Evolutionary conservation across 92 coral and sea anemone genomes (phyloP), one percentile per base, ranked within the genome.

Genomic region (Porites evermanni): DNA sequence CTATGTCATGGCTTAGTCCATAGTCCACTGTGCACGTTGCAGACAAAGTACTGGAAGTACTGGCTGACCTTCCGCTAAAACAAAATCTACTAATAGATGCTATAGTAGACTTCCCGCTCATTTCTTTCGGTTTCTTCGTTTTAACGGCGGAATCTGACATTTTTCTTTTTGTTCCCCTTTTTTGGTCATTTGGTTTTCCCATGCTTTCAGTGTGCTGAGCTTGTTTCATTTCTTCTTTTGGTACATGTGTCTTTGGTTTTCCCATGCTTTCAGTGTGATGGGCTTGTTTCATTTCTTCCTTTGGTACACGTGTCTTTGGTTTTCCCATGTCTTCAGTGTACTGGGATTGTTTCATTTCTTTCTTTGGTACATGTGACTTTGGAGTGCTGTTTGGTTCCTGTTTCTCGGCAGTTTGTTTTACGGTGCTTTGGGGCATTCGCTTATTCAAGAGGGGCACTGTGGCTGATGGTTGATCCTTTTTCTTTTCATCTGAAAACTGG

Each of bases 401-500:
- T 29, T 29, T 29, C 32, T 29, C 32, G 32, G 32, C 32, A 29
- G 32, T 29, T 29, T 29, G 32, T 29, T 29, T 29, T 29, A 29
- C 32, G 32, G 32, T 29, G 32, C 32, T 29, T 29, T 29, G 32
- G 32, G 32, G 32, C 32, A 29, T 29, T 29, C 32, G 32, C 32
- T 29, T 29, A 29, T 29, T 29, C 32, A 29, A 29, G 32, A 29
- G 32, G 32, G 32, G 32, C 32, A 29, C 32, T 29, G 32, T 29
- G 32, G 32, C 32, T 29, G 32, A 29, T 29, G 20, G 83, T 23
- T 72, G 53, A 32, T 59, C 54, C 66, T 26, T n/a, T 84, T 84
- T 77, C 67, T 85, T 61, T 64, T 80, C 81, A 23, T 69, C 52
- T 16, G 80, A 75, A 1, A 86, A 63, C 81, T 77, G 84, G 53